Percentiles rank a stretch among this genome's conserved stretches.
Evolutionary conservation across 2,888 invertebrate species (phyloP).

Genomic region (Gnatocerus cornutus): DNA sequence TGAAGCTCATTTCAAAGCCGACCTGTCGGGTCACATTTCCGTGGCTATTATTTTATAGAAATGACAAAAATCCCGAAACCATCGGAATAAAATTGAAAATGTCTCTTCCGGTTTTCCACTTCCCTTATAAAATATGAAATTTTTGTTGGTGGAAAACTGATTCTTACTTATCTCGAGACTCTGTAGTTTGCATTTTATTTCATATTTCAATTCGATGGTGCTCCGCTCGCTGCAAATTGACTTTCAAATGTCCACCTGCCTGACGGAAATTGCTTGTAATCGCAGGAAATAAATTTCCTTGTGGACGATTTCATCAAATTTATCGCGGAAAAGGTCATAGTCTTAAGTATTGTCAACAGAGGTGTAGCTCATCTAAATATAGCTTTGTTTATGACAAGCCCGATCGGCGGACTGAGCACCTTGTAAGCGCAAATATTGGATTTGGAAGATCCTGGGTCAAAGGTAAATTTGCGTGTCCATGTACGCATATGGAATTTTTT

Average conservation of each 20-base stretch:
- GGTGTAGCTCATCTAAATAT: constrained; percentile 21
- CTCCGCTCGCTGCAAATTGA: neutral
- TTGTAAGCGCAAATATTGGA: constrained; percentile 9
- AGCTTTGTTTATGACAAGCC: constrained; percentile 7
- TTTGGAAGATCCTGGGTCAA: neutral
- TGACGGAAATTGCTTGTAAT: neutral
- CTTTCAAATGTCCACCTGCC: neutral
- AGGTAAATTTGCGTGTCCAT: neutral
- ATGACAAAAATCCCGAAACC: neutral
- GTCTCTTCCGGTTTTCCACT: neutral
- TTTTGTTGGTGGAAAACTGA: too few species aligned
- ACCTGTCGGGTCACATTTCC: too few species aligned
- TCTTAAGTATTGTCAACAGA: constrained; percentile 12
- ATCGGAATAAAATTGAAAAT: constrained; percentile 4
- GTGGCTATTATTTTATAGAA: too few species aligned
- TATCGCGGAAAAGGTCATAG: constrained; percentile 2
- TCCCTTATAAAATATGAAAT: too few species aligned
- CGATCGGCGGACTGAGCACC: neutral
- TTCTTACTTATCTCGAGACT: too few species aligned
- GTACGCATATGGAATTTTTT: neutral
- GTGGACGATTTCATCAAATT: neutral
- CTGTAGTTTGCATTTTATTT: too few species aligned
- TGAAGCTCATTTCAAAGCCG: too few species aligned
- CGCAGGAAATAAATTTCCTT: neutral
- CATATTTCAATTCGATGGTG: too few species aligned